Base-by-base conservation (phyloP, 1,140 invertebrate genomes). In the Aphelinus atriplicis region DNA sequence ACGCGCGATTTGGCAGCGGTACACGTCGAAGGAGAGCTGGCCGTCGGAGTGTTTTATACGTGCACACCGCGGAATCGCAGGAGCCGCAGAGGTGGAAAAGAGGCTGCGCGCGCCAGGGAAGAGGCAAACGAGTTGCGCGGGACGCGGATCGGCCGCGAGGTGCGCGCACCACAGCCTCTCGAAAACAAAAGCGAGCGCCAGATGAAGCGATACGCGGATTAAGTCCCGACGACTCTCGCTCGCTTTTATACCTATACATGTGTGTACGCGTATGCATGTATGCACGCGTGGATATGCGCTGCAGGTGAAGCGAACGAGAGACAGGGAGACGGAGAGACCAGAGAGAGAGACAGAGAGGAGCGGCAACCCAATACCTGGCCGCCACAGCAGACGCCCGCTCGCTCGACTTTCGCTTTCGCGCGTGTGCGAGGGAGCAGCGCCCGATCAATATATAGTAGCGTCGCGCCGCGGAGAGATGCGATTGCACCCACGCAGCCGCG, bases 301-400 rank as follows among this genome's bases (percentile, higher is more conserved):
- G 26, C 26, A 26, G 10, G 7, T 1, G 62, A 66, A 42, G 45
- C 43, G 69, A 81, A 80, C 79, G 81, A 78, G 78, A 26, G 26
- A 26, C 64, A 63, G 64, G 50, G 67, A 66, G 76, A 61, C 45
- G 71, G 48, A 66, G 66, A 53, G 63, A 68, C 46, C 10, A 63
- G 58, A 61, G 65, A 69, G 55, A 45, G 80, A 77, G 79, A 78
- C 78, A 76, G 81, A 81, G 78, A 72, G 75, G 72, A 60, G 63
- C 76, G 70, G 75, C 73, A 61, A 68, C 46, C 48, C 4, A 26
- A 26, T 26, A 0, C 26, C 26, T 26, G 26, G 26, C 26, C 26
- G 26, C 26, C 26, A 64, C 62, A 64, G 63, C 2, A 48, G 45
- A 74, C 62, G 65, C 26, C 26, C 26, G 26, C 26, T 26, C 26